Base-by-base conservation (phyloP, 2,113 vertebrate species). In the Brachyhypopomus gauderio region DNA sequence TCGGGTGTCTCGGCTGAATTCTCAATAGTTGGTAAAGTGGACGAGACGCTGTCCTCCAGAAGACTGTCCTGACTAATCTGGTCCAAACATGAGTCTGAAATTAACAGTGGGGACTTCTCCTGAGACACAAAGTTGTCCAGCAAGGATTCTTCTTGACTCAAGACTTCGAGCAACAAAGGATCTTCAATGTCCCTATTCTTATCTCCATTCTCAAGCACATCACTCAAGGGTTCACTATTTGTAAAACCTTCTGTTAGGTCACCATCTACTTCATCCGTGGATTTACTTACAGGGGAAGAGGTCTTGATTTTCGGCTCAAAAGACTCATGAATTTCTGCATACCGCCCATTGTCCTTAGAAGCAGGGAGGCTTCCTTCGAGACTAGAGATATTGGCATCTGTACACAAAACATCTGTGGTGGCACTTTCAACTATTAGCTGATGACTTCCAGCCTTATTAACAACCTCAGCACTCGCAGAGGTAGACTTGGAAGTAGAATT, bases 51-150 rank as follows among this genome's bases (percentile, higher is more conserved):
- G 84, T 96, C 96, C 59, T 97, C 96, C 63, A 97, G 84, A 66
- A 98, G 93, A 84, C 96, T 96, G 83, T 97, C 96, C 83, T 97
- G 96, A 84, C 96, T 98, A 69, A 94, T 88, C 60, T 95, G 95
- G 83, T 98, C 96, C 3, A 95, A 93, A 83, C 93, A 94, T 1
- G 93, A 89, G 48, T 92, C 90, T 0, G 95, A 95, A 6, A 89
- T 83, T 85, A 93, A 59, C 63, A 78, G 69, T 16, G 84, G 89
- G 14, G 90, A 89, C 75, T 86, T 81, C 3, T 84, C 85, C 12
- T 80, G 77, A 75, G 85, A 74, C 45, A 25, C 48, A 0, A 80
- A 86, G 41, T 88, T 86, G 38, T 75, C 88, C 75, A 95, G 86
- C 14, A 96, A 96, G 0, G 94, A 92, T 73, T 97, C 96, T 85